Percentiles rank a stretch among this genome's conserved stretches.
Evolutionary conservation across 2,888 invertebrate species (phyloP).

Genomic region (Idaea dimidiata): DNA sequence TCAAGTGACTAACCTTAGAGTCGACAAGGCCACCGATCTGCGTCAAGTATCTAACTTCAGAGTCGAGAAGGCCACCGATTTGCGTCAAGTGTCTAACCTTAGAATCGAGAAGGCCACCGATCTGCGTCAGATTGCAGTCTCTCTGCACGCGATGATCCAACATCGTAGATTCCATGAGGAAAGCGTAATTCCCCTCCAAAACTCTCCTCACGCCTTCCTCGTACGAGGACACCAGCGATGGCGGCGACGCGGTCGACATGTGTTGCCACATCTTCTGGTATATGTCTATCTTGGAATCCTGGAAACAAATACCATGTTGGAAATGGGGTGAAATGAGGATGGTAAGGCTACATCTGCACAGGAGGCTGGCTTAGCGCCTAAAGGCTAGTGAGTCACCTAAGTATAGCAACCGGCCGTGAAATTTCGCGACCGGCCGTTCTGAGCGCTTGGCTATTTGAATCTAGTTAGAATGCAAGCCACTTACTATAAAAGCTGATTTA

Average conservation of each 20-base stretch:
- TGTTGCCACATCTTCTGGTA: conserved; percentile 98
- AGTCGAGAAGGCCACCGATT: too few relatives aligned
- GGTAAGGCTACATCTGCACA: too few relatives aligned
- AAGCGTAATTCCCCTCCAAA: conserved; percentile 95
- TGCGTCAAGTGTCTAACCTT: conserved; percentile 83
- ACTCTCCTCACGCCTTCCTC: conserved; percentile 95
- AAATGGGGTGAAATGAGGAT: not conserved
- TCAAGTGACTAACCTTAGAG: too few relatives aligned
- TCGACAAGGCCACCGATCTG: too few relatives aligned
- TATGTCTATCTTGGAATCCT: conserved; percentile 94
- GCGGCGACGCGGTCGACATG: conserved; percentile 89
- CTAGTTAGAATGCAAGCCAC: too few relatives aligned
- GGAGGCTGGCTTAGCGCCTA: too few relatives aligned
- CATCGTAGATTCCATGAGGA: conserved; percentile 99
- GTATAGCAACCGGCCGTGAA: too few relatives aligned
- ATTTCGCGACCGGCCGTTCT: too few relatives aligned
- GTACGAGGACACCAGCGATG: conserved; percentile 93
- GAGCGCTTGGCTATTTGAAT: too few relatives aligned
- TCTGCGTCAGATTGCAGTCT: conserved; percentile 98
- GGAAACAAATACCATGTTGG: conserved; percentile 11
- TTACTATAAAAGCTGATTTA: too few relatives aligned
- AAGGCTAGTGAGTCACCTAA: too few relatives aligned
- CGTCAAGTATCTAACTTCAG: too few relatives aligned
- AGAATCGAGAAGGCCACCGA: conserved; percentile 87
- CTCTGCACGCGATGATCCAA: conserved; percentile 97